Conservation (phyloP, 2,888 invertebrate species). For the Perizoma affinitatum region DNA sequence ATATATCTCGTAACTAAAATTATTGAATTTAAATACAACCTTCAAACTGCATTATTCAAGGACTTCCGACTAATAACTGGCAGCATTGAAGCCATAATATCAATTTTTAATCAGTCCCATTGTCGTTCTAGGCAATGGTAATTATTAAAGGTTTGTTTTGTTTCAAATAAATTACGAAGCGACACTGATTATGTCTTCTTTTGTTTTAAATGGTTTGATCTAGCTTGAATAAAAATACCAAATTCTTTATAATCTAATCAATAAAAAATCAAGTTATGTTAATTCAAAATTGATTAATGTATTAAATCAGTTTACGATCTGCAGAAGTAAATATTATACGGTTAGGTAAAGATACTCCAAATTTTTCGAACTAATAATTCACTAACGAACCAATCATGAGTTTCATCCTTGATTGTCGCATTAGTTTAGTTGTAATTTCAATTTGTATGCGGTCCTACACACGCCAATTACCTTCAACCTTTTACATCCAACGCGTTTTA, state of each 20-base stretch:
- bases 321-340: background rate
- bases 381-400: background rate
- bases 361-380: background rate
- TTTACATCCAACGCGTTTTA: slow-evolving; percentile 57
- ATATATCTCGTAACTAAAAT: no score
- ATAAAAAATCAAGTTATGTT: no score
- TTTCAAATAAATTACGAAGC: no score
- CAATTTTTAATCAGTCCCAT: slow-evolving; percentile 78
- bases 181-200: no score
- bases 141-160: slow-evolving; percentile 15
- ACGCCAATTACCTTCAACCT: slow-evolving; percentile 48
- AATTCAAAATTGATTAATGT: no score
- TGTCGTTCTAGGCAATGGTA: slow-evolving; percentile 49
- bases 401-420: background rate
- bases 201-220: no score
- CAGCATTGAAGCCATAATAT: slow-evolving; percentile 62
- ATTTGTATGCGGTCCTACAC: slow-evolving; percentile 28
- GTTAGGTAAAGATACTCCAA: background rate
- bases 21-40: no score
- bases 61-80: slow-evolving; percentile 44
- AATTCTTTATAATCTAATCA: no score
- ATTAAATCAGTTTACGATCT: background rate
- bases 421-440: slow-evolving; percentile 7
- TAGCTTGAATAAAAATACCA: slow-evolving; percentile 4
- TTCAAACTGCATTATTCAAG: slow-evolving; percentile 23